These are phyloP conservation scores for Lordiphosa mommai DNA, from an alignment of 1,140 invertebrate species.

Conservation along the genomic window DNA sequence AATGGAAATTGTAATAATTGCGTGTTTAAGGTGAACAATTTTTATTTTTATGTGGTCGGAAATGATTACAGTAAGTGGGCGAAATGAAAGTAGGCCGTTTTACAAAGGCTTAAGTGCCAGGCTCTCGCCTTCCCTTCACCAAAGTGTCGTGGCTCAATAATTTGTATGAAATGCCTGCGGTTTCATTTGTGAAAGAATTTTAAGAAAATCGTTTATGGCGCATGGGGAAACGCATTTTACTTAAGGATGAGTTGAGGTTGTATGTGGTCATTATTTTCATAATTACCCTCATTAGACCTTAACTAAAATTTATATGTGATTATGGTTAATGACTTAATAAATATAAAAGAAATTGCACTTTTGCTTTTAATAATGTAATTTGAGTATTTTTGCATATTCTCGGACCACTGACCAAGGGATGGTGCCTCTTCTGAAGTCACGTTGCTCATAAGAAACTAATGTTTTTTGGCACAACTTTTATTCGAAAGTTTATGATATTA, in stretches of 20 bases:
- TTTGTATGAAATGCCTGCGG: conserved; percentile 5
- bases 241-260: too few relatives aligned
- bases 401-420: too few relatives aligned
- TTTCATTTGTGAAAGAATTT: conserved; percentile 11
- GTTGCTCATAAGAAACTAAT: too few relatives aligned
- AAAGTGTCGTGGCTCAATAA: conserved; percentile 2
- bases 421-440: too few relatives aligned
- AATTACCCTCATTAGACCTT: neutral
- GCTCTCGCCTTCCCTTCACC: neutral
- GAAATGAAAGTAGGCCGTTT: conserved; percentile 4
- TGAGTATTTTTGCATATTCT: too few relatives aligned
- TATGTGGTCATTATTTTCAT: conserved; percentile 2
- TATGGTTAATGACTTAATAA: too few relatives aligned
- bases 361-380: too few relatives aligned
- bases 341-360: too few relatives aligned
- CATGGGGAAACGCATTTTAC: conserved; percentile 9
- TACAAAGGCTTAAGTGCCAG: conserved; percentile 48
- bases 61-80: conserved; percentile 50
- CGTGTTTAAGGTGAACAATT: conserved; percentile 66
- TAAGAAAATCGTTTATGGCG: neutral
- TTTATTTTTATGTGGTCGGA: conserved; percentile 47
- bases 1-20: conserved; percentile 69
- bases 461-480: too few relatives aligned
- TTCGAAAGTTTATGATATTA: too few relatives aligned
- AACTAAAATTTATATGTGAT: too few relatives aligned